Evolutionary conservation across 2,888 invertebrate species (phyloP).

Genomic region (Leptinotarsa tumamoca): DNA sequence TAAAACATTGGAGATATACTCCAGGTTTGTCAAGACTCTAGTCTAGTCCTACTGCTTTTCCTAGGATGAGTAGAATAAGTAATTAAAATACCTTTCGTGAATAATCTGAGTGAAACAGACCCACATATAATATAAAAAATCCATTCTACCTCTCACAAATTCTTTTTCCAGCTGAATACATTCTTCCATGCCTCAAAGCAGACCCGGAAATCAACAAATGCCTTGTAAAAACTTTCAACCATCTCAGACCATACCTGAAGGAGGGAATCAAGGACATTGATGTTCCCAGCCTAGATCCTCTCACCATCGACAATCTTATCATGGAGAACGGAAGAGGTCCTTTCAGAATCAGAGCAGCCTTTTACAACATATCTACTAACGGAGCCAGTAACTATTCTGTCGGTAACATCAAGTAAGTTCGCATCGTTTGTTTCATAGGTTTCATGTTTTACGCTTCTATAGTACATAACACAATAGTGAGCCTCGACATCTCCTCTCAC

Average conservation of each 20-base stretch:
- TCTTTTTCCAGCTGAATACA: conserved; percentile 75
- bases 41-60: too few species aligned
- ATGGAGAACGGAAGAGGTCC: conserved; percentile 86
- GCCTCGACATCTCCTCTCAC: too few species aligned
- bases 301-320: conserved; percentile 76
- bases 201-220: conserved; percentile 77
- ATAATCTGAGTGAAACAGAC: too few species aligned
- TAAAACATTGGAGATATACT: too few species aligned
- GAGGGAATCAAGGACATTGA: conserved; percentile 78
- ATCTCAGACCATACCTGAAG: conserved; percentile 78
- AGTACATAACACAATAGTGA: too few species aligned
- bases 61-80: too few species aligned
- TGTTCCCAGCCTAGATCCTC: conserved; percentile 81
- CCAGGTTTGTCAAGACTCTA: too few species aligned
- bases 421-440: conserved; percentile 7
- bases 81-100: too few species aligned
- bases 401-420: conserved; percentile 74
- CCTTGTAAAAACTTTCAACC: conserved; percentile 78
- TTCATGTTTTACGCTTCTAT: conserved; percentile 8
- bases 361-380: conserved; percentile 80
- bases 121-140: neutral
- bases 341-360: conserved; percentile 78
- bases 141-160: neutral
- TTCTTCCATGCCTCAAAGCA: conserved; percentile 76
- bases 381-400: conserved; percentile 83